phyloP scores from a whole-genome alignment of 1,140 invertebrate genomes.

The Trichonephila inaurata region DNA sequence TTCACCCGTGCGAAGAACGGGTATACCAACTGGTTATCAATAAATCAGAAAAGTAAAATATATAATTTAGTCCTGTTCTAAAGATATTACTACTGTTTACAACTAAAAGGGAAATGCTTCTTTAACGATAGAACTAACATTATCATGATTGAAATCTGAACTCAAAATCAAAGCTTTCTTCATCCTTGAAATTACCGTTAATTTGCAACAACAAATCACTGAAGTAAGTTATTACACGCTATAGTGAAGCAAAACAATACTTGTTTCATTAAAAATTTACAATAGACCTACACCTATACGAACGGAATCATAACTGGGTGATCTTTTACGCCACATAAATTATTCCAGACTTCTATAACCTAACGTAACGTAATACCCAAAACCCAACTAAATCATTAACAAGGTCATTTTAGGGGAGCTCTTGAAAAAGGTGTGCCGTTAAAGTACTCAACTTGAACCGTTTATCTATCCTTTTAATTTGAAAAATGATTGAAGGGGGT shows the following conservation, averaged over 20 bases:
- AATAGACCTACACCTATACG: background rate
- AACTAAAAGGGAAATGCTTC: no score
- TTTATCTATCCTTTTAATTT: conserved; percentile 37
- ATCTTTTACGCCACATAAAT: background rate
- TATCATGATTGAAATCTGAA: background rate
- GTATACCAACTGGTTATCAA: no score
- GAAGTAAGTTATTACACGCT: conserved; percentile 21
- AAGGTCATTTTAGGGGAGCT: background rate
- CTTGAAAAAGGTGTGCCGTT: conserved; percentile 28
- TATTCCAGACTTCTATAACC: background rate
- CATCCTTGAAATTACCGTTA: background rate
- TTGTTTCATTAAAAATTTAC: conserved; percentile 14
- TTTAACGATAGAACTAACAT: no score
- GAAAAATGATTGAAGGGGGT: conserved; percentile 53
- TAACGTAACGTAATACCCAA: background rate
- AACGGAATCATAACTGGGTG: background rate
- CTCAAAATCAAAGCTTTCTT: background rate
- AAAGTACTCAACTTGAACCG: conserved; percentile 34
- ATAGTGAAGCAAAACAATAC: background rate
- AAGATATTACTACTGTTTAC: no score
- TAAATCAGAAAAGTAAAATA: no score
- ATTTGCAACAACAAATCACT: background rate
- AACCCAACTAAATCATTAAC: conserved; percentile 23
- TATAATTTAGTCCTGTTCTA: no score
- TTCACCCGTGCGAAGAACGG: no score